Evolutionary conservation across 2,797 vertebrate species (phyloP), one percentile per base, ranked within the genome.

Genomic region (Phoebastria nigripes): DNA sequence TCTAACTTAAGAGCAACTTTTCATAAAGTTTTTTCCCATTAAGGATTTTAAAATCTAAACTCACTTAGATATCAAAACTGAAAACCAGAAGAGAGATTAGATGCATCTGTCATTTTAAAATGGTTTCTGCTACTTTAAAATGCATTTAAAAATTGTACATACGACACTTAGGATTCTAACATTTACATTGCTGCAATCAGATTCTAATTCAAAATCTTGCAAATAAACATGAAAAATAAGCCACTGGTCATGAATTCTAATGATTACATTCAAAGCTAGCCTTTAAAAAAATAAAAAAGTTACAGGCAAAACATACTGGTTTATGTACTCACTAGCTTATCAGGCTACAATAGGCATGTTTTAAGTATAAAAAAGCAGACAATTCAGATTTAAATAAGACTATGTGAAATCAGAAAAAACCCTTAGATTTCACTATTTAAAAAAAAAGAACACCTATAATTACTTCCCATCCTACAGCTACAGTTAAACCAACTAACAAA

Each of bases 321-420:
- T 97, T 95, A 98, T 96, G 95, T 96, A 97, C 94, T 98, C 96
- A 97, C 95, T 95, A 96, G 93, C 96, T 98, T 96, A 98, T 97
- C 93, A 96, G 93, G 94, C 97, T 98, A 98, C 83, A 97, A 97
- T 95, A 97, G 95, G 97, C 95, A 97, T 76, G 90, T 92, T 95
- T 69, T 96, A 98, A 96, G 94, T 97, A 97, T 97, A 94, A 98
- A 98, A 98, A 97, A 98, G 97, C 97, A 89, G 97, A 98, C 95
- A 97, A 98, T 96, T 98, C 96, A 98, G 98, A 98, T 97, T 99
- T 99, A 98, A 98, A 99, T 99, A 99, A 98, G 98, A 98, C 98
- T 98, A 94, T 61, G 98, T 98, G 97, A 98, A 98, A 98, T 82
- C 97, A 98, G 98, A 97, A 98, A 98, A 94, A 87, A 0, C 0